Percentiles rank a stretch among this genome's conserved stretches.
Conservation (phyloP, 1,140 invertebrate genomes). For the Phocides pigmalion region DNA sequence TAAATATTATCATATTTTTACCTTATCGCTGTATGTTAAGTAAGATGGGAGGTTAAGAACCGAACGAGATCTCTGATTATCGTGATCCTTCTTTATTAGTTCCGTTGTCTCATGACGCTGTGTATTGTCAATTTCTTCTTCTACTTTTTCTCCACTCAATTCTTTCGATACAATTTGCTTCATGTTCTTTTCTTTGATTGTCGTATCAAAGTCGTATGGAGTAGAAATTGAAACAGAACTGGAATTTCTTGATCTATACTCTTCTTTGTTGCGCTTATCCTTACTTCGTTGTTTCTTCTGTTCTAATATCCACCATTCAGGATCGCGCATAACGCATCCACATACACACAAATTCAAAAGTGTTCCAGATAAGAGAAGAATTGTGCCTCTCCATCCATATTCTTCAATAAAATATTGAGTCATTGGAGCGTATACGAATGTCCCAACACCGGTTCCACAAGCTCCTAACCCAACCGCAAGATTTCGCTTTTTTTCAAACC, state of each 20-base stretch:
- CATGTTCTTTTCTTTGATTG: slow-evolving; percentile 61
- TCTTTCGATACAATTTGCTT: slow-evolving; percentile 85
- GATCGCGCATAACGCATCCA: slow-evolving; percentile 94
- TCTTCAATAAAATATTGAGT: slow-evolving; percentile 89
- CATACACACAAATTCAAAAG: slow-evolving; percentile 95
- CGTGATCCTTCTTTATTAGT: slow-evolving; percentile 56
- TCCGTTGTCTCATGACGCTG: slow-evolving; percentile 62
- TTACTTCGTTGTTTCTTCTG: slow-evolving; percentile 79
- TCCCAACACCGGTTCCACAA: slow-evolving; percentile 93
- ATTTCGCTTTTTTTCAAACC: slow-evolving; percentile 96
- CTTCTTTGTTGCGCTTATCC: slow-evolving; percentile 54
- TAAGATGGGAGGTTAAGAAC: slow-evolving; percentile 90
- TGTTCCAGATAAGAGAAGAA: slow-evolving; percentile 91
- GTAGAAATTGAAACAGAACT: slow-evolving; percentile 78
- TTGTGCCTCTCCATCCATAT: slow-evolving; percentile 95
- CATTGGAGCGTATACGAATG: slow-evolving; percentile 93
- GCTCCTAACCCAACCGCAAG: slow-evolving; percentile 96
- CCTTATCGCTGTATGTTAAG: slow-evolving; percentile 87
- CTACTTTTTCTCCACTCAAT: slow-evolving; percentile 86
- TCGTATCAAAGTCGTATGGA: slow-evolving; percentile 62
- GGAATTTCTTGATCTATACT: slow-evolving; percentile 64
- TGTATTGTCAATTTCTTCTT: slow-evolving; percentile 85
- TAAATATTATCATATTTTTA: slow-evolving; percentile 53
- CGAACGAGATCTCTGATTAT: slow-evolving; percentile 78
- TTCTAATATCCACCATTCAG: slow-evolving; percentile 89